Evolutionary conservation across 2,888 invertebrate species (phyloP).

Genomic region (Spilarctia lutea): DNA sequence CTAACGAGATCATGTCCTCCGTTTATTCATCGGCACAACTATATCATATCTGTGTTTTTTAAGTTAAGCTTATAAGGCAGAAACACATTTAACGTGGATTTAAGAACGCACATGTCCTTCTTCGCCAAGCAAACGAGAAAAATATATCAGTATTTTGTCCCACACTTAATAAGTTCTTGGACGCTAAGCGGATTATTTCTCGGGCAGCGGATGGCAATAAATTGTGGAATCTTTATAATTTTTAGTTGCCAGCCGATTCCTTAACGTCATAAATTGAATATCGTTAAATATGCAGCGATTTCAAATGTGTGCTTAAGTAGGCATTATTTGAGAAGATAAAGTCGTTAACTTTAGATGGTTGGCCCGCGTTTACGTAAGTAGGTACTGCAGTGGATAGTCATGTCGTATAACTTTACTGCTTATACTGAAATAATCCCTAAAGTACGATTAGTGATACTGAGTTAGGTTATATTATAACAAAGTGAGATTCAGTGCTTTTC

Average conservation of each 20-base stretch:
- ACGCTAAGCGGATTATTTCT: constrained; percentile 81
- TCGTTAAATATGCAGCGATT: constrained; percentile 76
- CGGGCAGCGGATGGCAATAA: constrained; percentile 70
- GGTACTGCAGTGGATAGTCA: constrained; percentile 61
- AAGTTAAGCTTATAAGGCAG: constrained; percentile 18
- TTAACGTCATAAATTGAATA: constrained; percentile 84
- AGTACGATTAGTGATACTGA: constrained; percentile 55
- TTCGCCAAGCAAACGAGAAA: constrained; percentile 68
- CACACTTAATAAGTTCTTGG: constrained; percentile 83
- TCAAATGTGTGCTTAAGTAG: constrained; percentile 74
- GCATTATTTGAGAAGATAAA: constrained; percentile 76
- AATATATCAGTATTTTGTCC: constrained; percentile 84
- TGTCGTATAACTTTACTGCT: constrained; percentile 75
- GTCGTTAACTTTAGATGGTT: constrained; percentile 71
- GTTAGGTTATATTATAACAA: constrained; percentile 47
- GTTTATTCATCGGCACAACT: constrained; percentile 9
- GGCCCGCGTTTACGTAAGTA: constrained; percentile 55
- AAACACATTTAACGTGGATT: constrained; percentile 41
- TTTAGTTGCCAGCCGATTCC: constrained; percentile 77
- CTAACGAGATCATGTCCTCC: constrained; percentile 11
- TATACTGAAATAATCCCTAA: constrained; percentile 68
- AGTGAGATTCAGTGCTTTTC: constrained; percentile 38
- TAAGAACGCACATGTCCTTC: constrained; percentile 48
- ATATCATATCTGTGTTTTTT: background rate
- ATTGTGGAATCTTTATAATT: constrained; percentile 86